These are phyloP conservation scores for Leptodirus hochenwartii DNA, from an alignment of 2,888 invertebrate genomes.

Conservation along the genomic window DNA sequence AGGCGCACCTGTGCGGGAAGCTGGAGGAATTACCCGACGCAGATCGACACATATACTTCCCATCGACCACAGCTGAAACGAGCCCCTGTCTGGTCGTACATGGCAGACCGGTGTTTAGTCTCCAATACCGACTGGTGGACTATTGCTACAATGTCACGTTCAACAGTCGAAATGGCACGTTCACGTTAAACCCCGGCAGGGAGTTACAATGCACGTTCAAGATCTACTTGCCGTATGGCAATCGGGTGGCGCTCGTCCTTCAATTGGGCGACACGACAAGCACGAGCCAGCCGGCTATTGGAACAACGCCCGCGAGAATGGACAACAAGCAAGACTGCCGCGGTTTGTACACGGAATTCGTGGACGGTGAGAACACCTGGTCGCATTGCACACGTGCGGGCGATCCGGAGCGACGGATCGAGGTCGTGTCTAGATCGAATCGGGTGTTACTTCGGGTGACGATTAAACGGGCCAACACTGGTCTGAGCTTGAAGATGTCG, in stretches of 20 bases:
- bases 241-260: slow-evolving; percentile 42
- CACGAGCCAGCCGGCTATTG: too few species aligned
- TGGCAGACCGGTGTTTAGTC: slow-evolving; percentile 46
- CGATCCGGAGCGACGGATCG: slow-evolving; percentile 36
- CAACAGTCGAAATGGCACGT: slow-evolving; percentile 42
- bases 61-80: slow-evolving; percentile 24
- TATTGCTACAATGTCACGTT: slow-evolving; percentile 53
- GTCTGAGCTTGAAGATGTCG: slow-evolving; percentile 32
- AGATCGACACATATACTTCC: slow-evolving; percentile 42
- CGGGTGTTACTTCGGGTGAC: slow-evolving; percentile 29
- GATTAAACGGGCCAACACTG: slow-evolving; percentile 13
- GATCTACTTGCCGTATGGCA: slow-evolving; percentile 52
- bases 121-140: slow-evolving; percentile 48
- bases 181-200: slow-evolving; percentile 39
- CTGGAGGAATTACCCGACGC: slow-evolving; percentile 42
- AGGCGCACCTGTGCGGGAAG: slow-evolving; percentile 43
- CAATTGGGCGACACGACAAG: slow-evolving; percentile 30
- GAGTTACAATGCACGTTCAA: slow-evolving; percentile 46
- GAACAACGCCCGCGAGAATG: background rate
- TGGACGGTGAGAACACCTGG: slow-evolving; percentile 39
- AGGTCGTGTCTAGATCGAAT: slow-evolving; percentile 39
- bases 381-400: slow-evolving; percentile 39
- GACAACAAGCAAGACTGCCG: slow-evolving; percentile 26
- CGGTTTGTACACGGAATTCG: slow-evolving; percentile 36
- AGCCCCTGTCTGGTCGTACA: slow-evolving; percentile 35